phyloP scores from a whole-genome alignment of 1,140 invertebrate genomes.

The Cheumatopsyche charites region DNA sequence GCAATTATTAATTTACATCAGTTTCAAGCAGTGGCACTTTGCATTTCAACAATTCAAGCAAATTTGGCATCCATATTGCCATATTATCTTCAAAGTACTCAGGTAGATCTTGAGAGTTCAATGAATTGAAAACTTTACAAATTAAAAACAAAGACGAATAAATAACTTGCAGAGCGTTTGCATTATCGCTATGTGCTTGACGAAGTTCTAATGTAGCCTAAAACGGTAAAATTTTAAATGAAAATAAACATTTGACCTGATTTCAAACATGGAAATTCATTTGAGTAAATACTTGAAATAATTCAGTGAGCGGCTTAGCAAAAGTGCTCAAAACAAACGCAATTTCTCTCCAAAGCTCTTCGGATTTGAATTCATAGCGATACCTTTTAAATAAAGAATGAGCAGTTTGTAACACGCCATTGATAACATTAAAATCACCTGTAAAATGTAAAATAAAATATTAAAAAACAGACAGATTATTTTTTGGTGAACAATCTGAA shows the following conservation, averaged over 20 bases:
- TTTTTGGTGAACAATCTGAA: background rate
- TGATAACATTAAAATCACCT: slow-evolving; percentile 94
- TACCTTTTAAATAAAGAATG: slow-evolving; percentile 97
- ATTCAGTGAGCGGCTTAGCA: slow-evolving; percentile 90
- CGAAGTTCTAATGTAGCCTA: slow-evolving; percentile 86
- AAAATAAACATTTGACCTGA: background rate
- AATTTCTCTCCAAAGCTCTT: slow-evolving; percentile 94
- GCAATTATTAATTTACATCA: slow-evolving; percentile 56
- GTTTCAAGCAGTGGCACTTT: slow-evolving; percentile 78
- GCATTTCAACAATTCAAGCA: slow-evolving; percentile 78
- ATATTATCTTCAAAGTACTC: slow-evolving; percentile 99
- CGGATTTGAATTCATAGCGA: slow-evolving; percentile 94
- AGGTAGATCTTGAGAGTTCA: slow-evolving; percentile 96
- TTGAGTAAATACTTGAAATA: slow-evolving; percentile 72
- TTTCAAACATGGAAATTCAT: no score
- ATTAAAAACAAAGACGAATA: slow-evolving; percentile 89
- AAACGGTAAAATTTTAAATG: slow-evolving; percentile 26
- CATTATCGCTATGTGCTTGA: slow-evolving; percentile 78
- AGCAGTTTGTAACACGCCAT: slow-evolving; percentile 92
- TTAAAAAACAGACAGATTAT: background rate
- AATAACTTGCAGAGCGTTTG: slow-evolving; percentile 82
- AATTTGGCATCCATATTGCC: slow-evolving; percentile 90
- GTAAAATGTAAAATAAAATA: slow-evolving; percentile 40
- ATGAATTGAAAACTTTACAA: slow-evolving; percentile 95
- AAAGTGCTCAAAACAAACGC: slow-evolving; percentile 95